Base-by-base conservation (phyloP, 53 echinoderm and acorn worm species). In the Holothuria leucospilota region DNA sequence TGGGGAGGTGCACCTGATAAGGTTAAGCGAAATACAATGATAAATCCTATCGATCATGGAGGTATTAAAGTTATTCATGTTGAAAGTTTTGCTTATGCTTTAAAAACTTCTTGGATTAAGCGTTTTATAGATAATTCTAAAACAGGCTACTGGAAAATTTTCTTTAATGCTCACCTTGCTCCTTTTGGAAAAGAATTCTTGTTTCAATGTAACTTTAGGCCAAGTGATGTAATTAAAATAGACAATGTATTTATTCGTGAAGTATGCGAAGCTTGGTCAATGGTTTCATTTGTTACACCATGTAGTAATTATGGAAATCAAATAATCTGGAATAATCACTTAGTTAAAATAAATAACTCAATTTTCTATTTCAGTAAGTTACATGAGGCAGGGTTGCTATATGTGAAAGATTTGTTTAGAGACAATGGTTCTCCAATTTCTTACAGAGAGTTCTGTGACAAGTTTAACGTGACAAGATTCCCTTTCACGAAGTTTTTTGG, bases 21-120 rank as follows among this genome's bases (percentile, higher is more conserved):
- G 29, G 14, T 69, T 28, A 69, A 28, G 25, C 24, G 69, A 29
- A 28, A 69, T 10, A 69, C 34, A 27, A 69, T 69, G 69, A 69
- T 69, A 18, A 69, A 69, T 29, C 69, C 69, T 69, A 69, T 69
- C 28, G 69, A 26, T 69, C 69, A 69, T 27, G 69, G 29, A 27
- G 69, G 69, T 26, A 10, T 69, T 5, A 42, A 42, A 42, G 42
- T 42, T 42, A 42, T 42, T 42, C 42, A 42, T 42, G 42, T 42
- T 42, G 42, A 42, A 42, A n/a, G n/a, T n/a, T n/a, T n/a, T n/a
- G n/a, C n/a, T n/a, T n/a, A n/a, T n/a, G n/a, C n/a, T n/a, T n/a
- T n/a, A n/a, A n/a, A n/a, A n/a, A n/a, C n/a, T n/a, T n/a, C n/a
- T n/a, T n/a, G n/a, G n/a, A n/a, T n/a, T 42, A 42, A 42, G 42